These are phyloP conservation scores for Drosophila melanica DNA, from an alignment of 1,140 invertebrate genomes.

Conservation along the genomic window DNA sequence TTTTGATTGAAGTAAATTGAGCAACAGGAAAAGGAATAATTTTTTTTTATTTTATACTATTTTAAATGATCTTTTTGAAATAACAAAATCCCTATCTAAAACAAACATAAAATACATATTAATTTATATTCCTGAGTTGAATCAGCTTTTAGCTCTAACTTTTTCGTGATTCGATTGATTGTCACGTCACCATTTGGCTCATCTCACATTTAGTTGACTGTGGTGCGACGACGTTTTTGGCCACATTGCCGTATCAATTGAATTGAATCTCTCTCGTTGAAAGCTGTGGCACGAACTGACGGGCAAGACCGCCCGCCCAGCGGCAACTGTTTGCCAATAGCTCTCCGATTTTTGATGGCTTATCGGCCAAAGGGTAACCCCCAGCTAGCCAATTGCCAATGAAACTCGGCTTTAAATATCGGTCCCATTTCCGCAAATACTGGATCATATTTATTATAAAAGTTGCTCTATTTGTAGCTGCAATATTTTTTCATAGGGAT, in stretches of 20 bases:
- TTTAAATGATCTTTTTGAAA: no score
- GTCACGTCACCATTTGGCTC: constrained; percentile 10
- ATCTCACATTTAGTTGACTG: constrained; percentile 26
- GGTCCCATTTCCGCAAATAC: neutral
- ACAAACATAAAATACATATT: no score
- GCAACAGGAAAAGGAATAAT: no score
- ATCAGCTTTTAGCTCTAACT: no score
- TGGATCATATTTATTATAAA: neutral
- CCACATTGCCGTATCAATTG: constrained; percentile 27
- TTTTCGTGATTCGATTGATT: constrained; percentile 1
- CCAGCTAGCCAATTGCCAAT: constrained; percentile 9
- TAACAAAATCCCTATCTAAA: no score
- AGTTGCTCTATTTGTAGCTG: neutral
- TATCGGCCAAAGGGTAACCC: constrained; percentile 15
- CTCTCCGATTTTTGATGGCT: constrained; percentile 30
- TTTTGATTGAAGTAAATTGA: no score
- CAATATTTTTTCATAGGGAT: no score
- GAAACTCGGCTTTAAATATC: neutral
- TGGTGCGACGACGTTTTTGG: constrained; percentile 6
- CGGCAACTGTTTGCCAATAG: constrained; percentile 36
- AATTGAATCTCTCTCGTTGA: constrained; percentile 28
- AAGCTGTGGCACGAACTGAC: constrained; percentile 67
- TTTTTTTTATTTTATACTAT: no score
- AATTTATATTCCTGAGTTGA: no score
- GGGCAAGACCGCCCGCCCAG: constrained; percentile 51